Percentiles rank a stretch among this genome's conserved stretches.
Evolutionary conservation across 2,797 vertebrate genomes (phyloP).

Genomic region (Anguilla megastoma): DNA sequence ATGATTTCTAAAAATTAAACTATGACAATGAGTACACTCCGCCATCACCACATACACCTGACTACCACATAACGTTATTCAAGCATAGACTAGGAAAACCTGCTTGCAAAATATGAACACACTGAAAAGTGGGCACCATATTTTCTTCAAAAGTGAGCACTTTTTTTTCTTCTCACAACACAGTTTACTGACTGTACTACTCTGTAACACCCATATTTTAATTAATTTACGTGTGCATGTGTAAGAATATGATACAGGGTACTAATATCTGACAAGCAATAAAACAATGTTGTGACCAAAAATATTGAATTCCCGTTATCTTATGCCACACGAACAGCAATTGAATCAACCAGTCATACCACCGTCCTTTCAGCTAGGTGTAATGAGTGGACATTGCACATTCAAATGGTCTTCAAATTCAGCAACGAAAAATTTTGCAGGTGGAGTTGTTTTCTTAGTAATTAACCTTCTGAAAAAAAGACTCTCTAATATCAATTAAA

Average conservation of each 20-base stretch:
- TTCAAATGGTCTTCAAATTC: neutral
- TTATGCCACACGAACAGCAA: neutral
- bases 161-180: slow-evolving; percentile 53
- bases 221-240: neutral
- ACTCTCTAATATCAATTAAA: neutral
- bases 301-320: neutral
- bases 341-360: neutral
- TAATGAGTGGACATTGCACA: slow-evolving; percentile 2
- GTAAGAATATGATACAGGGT: slow-evolving; percentile 33
- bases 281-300: slow-evolving; percentile 8
- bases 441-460: neutral
- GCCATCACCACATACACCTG: slow-evolving; percentile 45
- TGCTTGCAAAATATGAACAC: slow-evolving; percentile 43
- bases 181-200: slow-evolving; percentile 39
- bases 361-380: neutral
- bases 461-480: neutral
- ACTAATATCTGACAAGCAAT: slow-evolving; percentile 16
- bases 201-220: slow-evolving; percentile 30
- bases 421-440: neutral
- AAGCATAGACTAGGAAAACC: slow-evolving; percentile 54
- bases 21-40: slow-evolving; percentile 36
- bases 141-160: slow-evolving; percentile 50
- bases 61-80: slow-evolving; percentile 55
- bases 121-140: slow-evolving; percentile 50
- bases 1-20: slow-evolving; percentile 34